phyloP scores from a whole-genome alignment of 2,888 invertebrate genomes.

The Melieria omissa region DNA sequence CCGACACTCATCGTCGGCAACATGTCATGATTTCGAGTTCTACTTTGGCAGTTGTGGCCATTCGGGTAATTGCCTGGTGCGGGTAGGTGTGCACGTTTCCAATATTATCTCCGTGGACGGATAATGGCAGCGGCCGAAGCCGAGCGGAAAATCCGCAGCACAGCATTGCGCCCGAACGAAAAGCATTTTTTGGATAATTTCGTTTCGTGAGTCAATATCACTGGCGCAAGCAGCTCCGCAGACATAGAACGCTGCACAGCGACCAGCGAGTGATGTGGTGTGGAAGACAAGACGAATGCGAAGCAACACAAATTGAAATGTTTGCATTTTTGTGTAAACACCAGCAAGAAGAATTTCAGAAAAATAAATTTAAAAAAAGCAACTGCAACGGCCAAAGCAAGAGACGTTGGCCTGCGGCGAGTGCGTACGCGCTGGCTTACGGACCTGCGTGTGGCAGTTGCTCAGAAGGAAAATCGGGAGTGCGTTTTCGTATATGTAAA shows the following conservation, averaged over 20 bases:
- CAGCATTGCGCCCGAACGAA: conserved; percentile 17
- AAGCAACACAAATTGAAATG: conserved; percentile 2
- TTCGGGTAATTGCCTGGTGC: conserved; percentile 53
- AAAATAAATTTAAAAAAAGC: conserved; percentile 47
- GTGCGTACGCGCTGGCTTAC: too few relatives aligned
- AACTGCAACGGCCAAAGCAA: conserved; percentile 51
- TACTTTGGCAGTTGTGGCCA: conserved; percentile 38
- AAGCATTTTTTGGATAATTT: conserved; percentile 41
- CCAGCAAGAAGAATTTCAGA: conserved; percentile 36
- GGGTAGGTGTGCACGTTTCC: conserved; percentile 52
- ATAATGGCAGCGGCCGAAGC: conserved; percentile 35
- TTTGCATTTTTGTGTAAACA: conserved; percentile 4
- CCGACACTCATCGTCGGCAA: too few relatives aligned
- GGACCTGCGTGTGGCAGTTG: too few relatives aligned
- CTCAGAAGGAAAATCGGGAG: conserved; percentile 48
- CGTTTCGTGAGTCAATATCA: conserved; percentile 37
- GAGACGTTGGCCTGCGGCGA: neutral
- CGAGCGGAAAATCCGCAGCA: conserved; percentile 6
- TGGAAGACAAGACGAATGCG: neutral
- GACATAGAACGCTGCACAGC: conserved; percentile 14
- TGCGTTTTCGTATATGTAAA: conserved; percentile 42
- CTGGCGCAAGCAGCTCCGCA: conserved; percentile 8
- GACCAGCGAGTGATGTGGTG: too few relatives aligned
- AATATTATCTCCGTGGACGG: conserved; percentile 53
- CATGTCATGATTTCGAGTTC: neutral